Evolutionary conservation across 2,888 invertebrate species (phyloP), one percentile per base, ranked within the genome.

Genomic region (Myopa tessellatipennis): DNA sequence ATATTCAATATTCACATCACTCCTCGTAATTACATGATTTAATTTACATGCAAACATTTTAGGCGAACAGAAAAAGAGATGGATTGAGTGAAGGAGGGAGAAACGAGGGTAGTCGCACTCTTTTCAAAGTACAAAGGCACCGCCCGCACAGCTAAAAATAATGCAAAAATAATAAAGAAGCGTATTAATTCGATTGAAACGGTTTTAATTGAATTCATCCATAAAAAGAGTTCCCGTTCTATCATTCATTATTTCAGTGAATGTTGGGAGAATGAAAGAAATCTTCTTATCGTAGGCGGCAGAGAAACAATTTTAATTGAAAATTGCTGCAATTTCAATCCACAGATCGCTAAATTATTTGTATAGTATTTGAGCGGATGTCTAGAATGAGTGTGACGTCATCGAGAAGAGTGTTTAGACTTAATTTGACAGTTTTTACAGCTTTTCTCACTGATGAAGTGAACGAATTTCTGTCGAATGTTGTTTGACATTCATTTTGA

Each of bases 101-200:
- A 50, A 14, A 50, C 2, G 14, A 14, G 14, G 50, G 3, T 8
- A 50, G 50, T 2, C 16, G n/a, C 55, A 55, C 5, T 55, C n/a
- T 6, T 55, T 38, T 34, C 34, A 65, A 34, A 65, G 65, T 34
- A 65, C 65, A 65, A 65, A 65, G 36, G 16, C 10, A 38, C 65
- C 65, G 12, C 14, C 65, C 65, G 12, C 14, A 38, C 10, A 4
- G 38, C 8, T 14, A 34, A 14, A 16, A 34, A 65, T 14, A 26
- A 10, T 38, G 34, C 36, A 65, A 65, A 38, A 36, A 65, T 34
- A 26, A 63, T 4, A 63, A 14, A 8, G 34, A 63, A 63, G 26
- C 38, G 38, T 65, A 38, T 65, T 14, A 36, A 63, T 26, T 26
- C 14, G 3, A 65, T 34, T 65, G 36, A 14, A 65, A 65, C 10